Evolutionary conservation across 2,797 vertebrate genomes (phyloP).

Genomic region (Pristis pectinata): DNA sequence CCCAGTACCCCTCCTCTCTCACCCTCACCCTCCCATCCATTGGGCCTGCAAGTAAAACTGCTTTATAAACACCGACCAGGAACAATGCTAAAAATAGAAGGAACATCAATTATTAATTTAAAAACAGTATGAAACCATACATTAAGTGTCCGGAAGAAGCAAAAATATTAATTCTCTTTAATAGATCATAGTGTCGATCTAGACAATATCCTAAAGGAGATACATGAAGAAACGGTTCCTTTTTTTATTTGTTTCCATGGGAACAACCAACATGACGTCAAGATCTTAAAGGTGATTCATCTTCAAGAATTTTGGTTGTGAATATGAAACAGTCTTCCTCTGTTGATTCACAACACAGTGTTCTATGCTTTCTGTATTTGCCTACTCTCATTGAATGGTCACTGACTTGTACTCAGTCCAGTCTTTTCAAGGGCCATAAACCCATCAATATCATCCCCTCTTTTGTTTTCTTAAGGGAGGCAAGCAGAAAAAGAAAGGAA

Average conservation of each 20-base stretch:
- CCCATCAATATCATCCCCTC: background rate
- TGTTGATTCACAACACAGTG: background rate
- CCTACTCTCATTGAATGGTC: too few relatives aligned
- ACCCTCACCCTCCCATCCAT: too few relatives aligned
- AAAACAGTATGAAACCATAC: background rate
- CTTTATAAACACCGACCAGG: background rate
- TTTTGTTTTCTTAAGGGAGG: background rate
- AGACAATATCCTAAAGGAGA: background rate
- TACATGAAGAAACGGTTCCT: background rate
- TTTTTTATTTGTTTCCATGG: constrained; percentile 1
- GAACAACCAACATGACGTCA: background rate
- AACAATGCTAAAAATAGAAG: background rate
- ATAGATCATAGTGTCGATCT: background rate
- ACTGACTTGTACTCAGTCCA: background rate
- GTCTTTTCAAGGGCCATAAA: background rate
- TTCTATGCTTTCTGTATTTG: too few relatives aligned
- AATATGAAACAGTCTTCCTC: background rate
- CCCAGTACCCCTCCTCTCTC: background rate
- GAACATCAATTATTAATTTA: background rate
- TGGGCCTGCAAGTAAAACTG: background rate
- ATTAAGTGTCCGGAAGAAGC: background rate
- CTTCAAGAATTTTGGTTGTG: background rate
- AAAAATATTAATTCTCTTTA: background rate
- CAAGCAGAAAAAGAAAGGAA: background rate
- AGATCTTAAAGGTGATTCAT: background rate